phyloP scores from a whole-genome alignment of 2,113 vertebrate genomes.

The Cyphomyrus discorhynchus region DNA sequence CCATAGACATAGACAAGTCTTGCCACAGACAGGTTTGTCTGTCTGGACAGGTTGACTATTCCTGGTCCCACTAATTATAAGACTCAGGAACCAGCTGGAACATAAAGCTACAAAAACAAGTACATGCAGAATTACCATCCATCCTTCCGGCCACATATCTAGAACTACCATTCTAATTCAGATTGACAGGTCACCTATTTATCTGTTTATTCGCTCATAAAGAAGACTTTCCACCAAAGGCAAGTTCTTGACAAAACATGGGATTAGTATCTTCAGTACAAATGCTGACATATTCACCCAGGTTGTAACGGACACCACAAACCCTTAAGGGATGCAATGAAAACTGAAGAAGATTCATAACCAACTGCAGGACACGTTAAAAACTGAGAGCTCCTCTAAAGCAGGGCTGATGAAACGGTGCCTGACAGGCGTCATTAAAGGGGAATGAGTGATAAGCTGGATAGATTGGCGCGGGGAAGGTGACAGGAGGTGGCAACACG shows the following conservation, averaged over 20 bases:
- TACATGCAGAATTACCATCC: not conserved
- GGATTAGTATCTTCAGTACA: conserved; percentile 34
- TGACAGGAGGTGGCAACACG: not conserved
- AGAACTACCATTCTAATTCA: not conserved
- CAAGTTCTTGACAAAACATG: conserved; percentile 36
- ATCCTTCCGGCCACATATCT: not conserved
- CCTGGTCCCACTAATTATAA: not conserved
- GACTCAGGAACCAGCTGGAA: not conserved
- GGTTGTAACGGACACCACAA: conserved; percentile 28
- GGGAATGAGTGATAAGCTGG: not conserved
- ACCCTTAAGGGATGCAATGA: conserved; percentile 33
- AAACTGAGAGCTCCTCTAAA: not conserved
- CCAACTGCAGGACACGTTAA: not conserved
- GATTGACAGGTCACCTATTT: not conserved
- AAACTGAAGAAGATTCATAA: not conserved
- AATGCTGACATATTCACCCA: conserved; percentile 22
- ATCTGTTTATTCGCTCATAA: conserved; percentile 31
- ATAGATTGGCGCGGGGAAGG: not conserved
- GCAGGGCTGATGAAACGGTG: conserved; percentile 1
- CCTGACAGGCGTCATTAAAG: conserved; percentile 15
- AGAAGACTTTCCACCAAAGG: conserved; percentile 36
- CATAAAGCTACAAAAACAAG: not conserved
- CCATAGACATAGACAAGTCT: not conserved
- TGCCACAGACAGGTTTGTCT: not conserved
- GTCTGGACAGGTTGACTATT: not conserved